A percentile compares a stretch with the other conserved stretches of the same genome.
Conservation (phyloP, 2,888 invertebrate genomes). For the Caenorhabditis japonica region DNA sequence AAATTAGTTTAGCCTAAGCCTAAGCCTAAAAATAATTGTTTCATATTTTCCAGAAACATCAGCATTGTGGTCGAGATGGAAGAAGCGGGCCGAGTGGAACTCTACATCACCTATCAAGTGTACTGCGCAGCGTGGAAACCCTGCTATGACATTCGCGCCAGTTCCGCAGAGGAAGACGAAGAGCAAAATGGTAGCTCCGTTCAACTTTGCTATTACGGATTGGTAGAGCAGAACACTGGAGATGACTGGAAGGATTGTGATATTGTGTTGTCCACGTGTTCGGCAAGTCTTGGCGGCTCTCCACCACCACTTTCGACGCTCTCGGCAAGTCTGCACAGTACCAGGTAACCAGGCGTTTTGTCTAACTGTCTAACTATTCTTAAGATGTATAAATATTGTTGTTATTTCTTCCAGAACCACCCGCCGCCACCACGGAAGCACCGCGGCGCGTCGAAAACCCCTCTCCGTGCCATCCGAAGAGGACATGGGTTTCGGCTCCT, state of each 20-base stretch:
- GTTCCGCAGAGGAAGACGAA: constrained; percentile 71
- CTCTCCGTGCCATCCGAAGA: constrained; percentile 70
- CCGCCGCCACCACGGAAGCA: constrained; percentile 59
- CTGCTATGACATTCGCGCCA: constrained; percentile 78
- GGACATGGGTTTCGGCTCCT: constrained; percentile 76
- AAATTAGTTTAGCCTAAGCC: too few relatives aligned
- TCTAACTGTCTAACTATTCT: too few relatives aligned
- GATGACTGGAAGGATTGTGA: constrained; percentile 79
- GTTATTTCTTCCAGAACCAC: constrained; percentile 41
- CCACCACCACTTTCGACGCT: constrained; percentile 76
- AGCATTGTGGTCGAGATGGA: constrained; percentile 76
- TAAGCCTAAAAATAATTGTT: too few relatives aligned
- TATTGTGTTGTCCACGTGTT: constrained; percentile 78
- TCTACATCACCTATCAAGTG: constrained; percentile 78
- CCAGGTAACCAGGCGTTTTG: neutral
- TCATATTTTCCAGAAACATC: constrained; percentile 77
- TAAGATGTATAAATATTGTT: neutral
- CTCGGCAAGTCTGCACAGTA: constrained; percentile 33
- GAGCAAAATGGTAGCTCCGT: constrained; percentile 60
- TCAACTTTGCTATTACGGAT: constrained; percentile 77
- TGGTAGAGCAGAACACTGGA: constrained; percentile 78
- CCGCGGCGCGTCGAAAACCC: constrained; percentile 55
- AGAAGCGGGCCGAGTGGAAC: constrained; percentile 71
- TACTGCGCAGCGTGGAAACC: constrained; percentile 78
- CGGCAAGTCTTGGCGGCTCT: constrained; percentile 78